Percentiles rank a stretch among this genome's conserved stretches.
Conservation (phyloP, 1,140 invertebrate species). For the Sweltsa coloradensis region DNA sequence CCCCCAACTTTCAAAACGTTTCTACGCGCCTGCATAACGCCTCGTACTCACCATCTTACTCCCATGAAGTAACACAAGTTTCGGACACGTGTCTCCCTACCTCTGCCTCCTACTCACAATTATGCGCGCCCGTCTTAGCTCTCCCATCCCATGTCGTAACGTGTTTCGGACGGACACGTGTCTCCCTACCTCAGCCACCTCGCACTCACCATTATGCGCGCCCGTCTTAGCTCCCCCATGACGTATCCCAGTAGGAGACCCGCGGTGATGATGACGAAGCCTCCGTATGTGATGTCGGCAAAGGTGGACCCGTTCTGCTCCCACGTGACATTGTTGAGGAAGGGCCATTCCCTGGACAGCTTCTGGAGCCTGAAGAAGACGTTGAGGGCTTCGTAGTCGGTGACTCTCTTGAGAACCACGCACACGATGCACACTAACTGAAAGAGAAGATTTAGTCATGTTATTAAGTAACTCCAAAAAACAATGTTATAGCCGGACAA, state of each 20-base stretch:
- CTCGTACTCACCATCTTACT: too few species aligned
- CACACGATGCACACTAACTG: constrained; percentile 53
- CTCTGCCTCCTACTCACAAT: too few species aligned
- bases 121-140: constrained; percentile 20
- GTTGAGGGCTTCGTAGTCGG: constrained; percentile 52
- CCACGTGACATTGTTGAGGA: constrained; percentile 57
- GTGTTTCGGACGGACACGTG: neutral
- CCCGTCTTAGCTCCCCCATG: constrained; percentile 44
- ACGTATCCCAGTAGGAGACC: constrained; percentile 49
- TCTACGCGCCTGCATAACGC: too few species aligned
- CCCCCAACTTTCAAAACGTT: too few species aligned
- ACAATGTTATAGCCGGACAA: too few species aligned
- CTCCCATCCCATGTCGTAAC: neutral
- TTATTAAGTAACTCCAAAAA: too few species aligned
- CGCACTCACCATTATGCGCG: constrained; percentile 40
- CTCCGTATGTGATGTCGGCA: constrained; percentile 44
- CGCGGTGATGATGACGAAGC: constrained; percentile 55
- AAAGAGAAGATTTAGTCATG: too few species aligned
- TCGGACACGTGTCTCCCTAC: too few species aligned
- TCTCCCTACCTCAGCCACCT: too few species aligned
- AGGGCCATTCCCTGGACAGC: constrained; percentile 58
- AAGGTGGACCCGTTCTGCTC: constrained; percentile 43
- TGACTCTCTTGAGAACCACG: constrained; percentile 50
- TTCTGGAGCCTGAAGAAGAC: constrained; percentile 52
- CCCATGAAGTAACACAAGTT: too few species aligned